Evolutionary conservation across 2,888 invertebrate species (phyloP), one percentile per base, ranked within the genome.

Genomic region (Coleophora deauratella): DNA sequence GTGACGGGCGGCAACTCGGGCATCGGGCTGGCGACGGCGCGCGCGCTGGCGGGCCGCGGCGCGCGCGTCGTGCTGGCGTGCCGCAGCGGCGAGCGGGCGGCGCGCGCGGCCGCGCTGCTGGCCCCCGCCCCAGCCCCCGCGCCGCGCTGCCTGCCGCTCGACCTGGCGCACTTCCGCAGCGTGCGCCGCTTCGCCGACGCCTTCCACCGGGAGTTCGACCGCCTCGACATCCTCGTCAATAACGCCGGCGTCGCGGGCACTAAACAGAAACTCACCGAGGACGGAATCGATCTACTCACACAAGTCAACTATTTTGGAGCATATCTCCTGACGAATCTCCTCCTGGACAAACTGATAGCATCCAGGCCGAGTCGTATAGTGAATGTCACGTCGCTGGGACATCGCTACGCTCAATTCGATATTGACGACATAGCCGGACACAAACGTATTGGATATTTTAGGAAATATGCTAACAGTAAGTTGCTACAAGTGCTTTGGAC

Each of bases 1-100:
- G 81, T 96, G 7, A 95, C 95, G 0, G 96, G 95, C 6, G 90
- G 92, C 0, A 95, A 94, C 67, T 90, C 91, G 1, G 95, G 96
- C 2, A 93, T 96, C 43, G 95, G 96, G 1, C 89, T 90, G 62
- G 93, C 93, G 74, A 91, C 93, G 0, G 92, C 89, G 0, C 76
- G 79, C 43, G 91, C 91, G 52, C 71, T 96, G 47, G 94, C 94
- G 0, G 82, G 76, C 47, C 77, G 92, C 46, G 91, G 91, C 3
- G 95, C 93, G 0, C 91, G 87, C 59, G 73, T 86, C 13, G 59
- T 81, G 42, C 92, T 96, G 89, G 96, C 94, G 1, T 94, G 95
- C 62, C 37, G 33, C 35, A 6, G 39, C 27, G 13, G 38, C 33
- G 10, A 15, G 33, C 3, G 9, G 12, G 31, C 31, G 9, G 31